Percentiles rank a stretch among this genome's conserved stretches.
Conservation (phyloP, 2,113 vertebrate genomes). For the Pipa parva region DNA sequence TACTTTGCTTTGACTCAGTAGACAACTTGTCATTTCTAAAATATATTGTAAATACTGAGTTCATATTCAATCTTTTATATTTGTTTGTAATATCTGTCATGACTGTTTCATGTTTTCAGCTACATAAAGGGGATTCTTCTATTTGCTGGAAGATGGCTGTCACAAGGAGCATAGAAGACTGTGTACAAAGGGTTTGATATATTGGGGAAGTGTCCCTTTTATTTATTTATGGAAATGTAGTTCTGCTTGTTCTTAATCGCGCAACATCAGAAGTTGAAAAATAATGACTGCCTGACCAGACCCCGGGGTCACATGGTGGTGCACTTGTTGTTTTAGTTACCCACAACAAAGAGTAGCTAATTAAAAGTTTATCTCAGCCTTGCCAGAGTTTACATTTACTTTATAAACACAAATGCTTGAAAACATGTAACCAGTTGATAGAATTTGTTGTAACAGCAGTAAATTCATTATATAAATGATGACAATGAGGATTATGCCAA, state of each 20-base stretch:
- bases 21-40: no score
- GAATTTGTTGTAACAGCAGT: slow-evolving; percentile 69
- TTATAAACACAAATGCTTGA: slow-evolving; percentile 75
- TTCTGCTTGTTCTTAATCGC: slow-evolving; percentile 44
- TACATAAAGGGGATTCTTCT: slow-evolving; percentile 64
- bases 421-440: slow-evolving; percentile 71
- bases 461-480: no score
- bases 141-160: slow-evolving; percentile 74
- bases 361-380: slow-evolving; percentile 62
- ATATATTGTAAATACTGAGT: background rate
- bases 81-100: slow-evolving; percentile 73
- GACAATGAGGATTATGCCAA: no score
- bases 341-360: slow-evolving; percentile 52
- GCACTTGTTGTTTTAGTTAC: slow-evolving; percentile 54
- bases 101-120: slow-evolving; percentile 68
- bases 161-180: slow-evolving; percentile 74
- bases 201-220: slow-evolving; percentile 76
- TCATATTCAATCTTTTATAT: slow-evolving; percentile 58
- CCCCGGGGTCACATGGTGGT: slow-evolving; percentile 47
- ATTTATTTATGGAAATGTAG: slow-evolving; percentile 74
- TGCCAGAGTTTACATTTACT: slow-evolving; percentile 66
- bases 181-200: slow-evolving; percentile 68
- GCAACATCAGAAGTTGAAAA: background rate
- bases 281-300: slow-evolving; percentile 47
- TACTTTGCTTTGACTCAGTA: no score